A percentile compares a stretch with the other conserved stretches of the same genome.
Conservation (phyloP, 2,797 vertebrate species). For the Oophaga sylvatica region DNA sequence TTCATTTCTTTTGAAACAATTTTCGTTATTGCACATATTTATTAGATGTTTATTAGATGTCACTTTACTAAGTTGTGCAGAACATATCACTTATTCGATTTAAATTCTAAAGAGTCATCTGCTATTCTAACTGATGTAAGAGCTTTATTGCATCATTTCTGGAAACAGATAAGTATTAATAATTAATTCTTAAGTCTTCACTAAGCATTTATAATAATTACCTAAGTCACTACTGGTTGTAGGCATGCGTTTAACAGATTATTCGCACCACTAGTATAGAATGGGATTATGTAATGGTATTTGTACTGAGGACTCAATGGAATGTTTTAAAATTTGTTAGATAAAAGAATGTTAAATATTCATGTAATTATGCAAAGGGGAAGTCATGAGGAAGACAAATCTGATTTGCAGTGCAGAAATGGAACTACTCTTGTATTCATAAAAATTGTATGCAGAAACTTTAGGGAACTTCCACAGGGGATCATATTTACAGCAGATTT, state of each 20-base stretch:
- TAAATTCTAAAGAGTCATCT: too few species aligned
- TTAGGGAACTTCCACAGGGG: background rate
- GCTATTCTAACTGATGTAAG: background rate
- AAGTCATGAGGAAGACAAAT: background rate
- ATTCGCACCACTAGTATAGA: background rate
- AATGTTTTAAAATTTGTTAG: conserved; percentile 6
- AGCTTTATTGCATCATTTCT: background rate
- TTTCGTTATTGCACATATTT: background rate
- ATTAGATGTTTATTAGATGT: background rate
- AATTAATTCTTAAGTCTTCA: background rate
- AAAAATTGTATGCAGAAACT: background rate
- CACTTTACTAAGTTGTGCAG: background rate
- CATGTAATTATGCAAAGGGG: background rate
- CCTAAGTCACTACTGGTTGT: background rate
- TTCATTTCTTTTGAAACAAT: background rate
- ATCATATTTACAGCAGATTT: background rate
- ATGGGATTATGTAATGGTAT: background rate
- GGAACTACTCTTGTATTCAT: background rate
- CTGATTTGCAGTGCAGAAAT: background rate
- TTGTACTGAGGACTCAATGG: background rate
- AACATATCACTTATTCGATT: background rate
- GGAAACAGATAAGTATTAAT: background rate
- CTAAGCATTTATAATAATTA: conserved; percentile 7
- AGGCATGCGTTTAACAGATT: background rate
- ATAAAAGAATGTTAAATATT: background rate